phyloP scores from a whole-genome alignment of 2,797 vertebrate genomes.

The Notoglanidium macrostoma region DNA sequence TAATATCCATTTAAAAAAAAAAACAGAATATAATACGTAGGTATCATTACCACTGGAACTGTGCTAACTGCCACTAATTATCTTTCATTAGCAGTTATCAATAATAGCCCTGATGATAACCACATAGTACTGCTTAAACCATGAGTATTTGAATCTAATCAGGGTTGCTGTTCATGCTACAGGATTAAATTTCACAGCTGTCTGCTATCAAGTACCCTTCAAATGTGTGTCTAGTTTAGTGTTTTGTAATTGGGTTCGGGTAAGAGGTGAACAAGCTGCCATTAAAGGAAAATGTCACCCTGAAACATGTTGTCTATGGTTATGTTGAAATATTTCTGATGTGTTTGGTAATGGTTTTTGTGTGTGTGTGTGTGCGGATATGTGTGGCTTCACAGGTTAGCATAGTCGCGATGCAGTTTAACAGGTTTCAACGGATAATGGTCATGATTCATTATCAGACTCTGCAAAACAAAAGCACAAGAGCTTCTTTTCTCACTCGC shows the following conservation, averaged over 20 bases:
- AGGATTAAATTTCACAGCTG: conserved; percentile 6
- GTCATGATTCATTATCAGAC: too few species aligned
- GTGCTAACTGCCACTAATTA: background rate
- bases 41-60: background rate
- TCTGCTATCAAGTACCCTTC: background rate
- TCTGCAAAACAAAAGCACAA: background rate
- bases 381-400: background rate
- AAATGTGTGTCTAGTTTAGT: background rate
- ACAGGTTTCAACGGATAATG: background rate
- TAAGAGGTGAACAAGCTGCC: background rate
- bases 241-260: background rate
- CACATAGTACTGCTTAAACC: background rate
- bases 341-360: background rate
- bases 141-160: background rate
- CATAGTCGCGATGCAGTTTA: background rate
- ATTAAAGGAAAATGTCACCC: background rate
- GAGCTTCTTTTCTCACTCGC: background rate
- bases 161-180: background rate
- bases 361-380: background rate
- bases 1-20: background rate
- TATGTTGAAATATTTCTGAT: background rate
- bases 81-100: background rate
- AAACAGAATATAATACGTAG: background rate
- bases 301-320: background rate
- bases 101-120: background rate